A percentile compares a stretch with the other conserved stretches of the same genome.
Conservation (phyloP, 1,140 invertebrate genomes). For the Drosophila lowei region DNA sequence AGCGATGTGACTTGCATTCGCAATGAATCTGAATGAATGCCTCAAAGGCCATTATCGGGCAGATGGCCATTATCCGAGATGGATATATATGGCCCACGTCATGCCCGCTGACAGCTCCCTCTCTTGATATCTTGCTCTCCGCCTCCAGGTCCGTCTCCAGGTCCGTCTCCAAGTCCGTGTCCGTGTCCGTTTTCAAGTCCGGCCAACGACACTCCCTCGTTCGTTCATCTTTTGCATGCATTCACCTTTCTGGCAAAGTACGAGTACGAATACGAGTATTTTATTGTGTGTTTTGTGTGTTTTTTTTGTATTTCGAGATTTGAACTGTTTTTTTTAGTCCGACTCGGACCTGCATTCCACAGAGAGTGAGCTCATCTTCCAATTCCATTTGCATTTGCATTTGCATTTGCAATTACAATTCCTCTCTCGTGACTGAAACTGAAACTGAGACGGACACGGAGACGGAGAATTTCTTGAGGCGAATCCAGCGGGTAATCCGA, state of each 20-base stretch:
- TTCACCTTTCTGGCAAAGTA: constrained; percentile 29
- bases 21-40: constrained; percentile 45
- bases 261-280: not conserved
- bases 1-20: constrained; percentile 43
- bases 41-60: constrained; percentile 15
- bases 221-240: constrained; percentile 31
- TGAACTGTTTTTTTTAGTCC: constrained; percentile 10
- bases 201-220: constrained; percentile 56
- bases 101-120: constrained; percentile 2
- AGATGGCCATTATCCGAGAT: constrained; percentile 17
- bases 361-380: constrained; percentile 19
- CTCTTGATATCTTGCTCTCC: no score
- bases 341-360: constrained; percentile 20
- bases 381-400: no score
- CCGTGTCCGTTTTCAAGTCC: constrained; percentile 14
- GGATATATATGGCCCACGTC: constrained; percentile 34
- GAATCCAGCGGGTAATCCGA: constrained; percentile 43
- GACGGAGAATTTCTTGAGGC: constrained; percentile 41
- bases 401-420: no score
- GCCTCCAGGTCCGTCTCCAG: constrained; percentile 8
- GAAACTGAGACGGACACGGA: no score
- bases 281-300: not conserved
- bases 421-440: not conserved
- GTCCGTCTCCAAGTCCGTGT: constrained; percentile 9
- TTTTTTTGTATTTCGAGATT: not conserved